Percentiles rank a stretch among this genome's conserved stretches.
phyloP scores from a whole-genome alignment of 2,888 invertebrate species.

The Latheticus oryzae region DNA sequence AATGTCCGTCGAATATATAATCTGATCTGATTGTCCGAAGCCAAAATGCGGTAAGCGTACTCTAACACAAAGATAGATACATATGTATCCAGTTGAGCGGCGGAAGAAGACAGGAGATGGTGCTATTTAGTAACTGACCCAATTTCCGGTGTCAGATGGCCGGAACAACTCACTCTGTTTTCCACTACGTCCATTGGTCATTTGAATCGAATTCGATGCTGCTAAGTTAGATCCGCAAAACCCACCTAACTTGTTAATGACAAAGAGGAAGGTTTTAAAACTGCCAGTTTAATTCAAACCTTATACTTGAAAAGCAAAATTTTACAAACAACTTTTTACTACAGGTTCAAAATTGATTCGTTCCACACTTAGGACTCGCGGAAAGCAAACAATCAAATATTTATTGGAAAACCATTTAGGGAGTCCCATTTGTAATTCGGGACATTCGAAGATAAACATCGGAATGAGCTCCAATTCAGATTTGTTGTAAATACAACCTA shows the following conservation, averaged over 20 bases:
- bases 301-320: conserved; percentile 29
- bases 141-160: conserved; percentile 61
- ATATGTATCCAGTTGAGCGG: conserved; percentile 48
- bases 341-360: conserved; percentile 25
- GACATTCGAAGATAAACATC: conserved; percentile 39
- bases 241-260: conserved; percentile 38
- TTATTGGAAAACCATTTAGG: conserved; percentile 40
- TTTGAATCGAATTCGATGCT: conserved; percentile 49
- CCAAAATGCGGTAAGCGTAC: conserved; percentile 38
- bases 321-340: conserved; percentile 22
- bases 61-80: conserved; percentile 43
- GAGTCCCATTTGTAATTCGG: conserved; percentile 36
- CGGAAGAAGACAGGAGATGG: conserved; percentile 60
- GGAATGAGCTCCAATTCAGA: conserved; percentile 26
- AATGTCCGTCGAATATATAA: conserved; percentile 44
- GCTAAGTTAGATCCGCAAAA: conserved; percentile 36
- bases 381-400: conserved; percentile 30
- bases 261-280: conserved; percentile 36
- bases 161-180: conserved; percentile 59
- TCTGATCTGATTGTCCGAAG: conserved; percentile 38
- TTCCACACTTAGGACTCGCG: conserved; percentile 16
- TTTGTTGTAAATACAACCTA: conserved; percentile 28
- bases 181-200: conserved; percentile 56
- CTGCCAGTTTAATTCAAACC: conserved; percentile 32
- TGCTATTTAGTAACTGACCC: conserved; percentile 62